Conservation (phyloP, 64 coral and sea anemone genomes). For the Orbicella faveolata region DNA sequence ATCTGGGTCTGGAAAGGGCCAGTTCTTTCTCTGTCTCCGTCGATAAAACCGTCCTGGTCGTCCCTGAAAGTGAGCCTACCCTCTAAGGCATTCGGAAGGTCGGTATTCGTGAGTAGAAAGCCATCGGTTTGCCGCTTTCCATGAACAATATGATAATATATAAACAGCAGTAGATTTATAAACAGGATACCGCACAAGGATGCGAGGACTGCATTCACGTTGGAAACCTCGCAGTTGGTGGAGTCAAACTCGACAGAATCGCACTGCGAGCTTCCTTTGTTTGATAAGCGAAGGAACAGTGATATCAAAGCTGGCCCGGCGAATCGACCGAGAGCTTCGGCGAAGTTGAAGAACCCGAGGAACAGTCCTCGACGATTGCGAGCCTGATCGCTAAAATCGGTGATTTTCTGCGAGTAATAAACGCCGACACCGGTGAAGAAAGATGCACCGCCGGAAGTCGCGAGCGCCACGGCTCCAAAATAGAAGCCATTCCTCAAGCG, state of each 20-base stretch:
- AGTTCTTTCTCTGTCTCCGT: background rate
- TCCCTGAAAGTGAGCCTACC: conserved; percentile 11
- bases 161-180: conserved; percentile 38
- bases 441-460: conserved; percentile 79
- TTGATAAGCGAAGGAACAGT: conserved; percentile 53
- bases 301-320: conserved; percentile 69
- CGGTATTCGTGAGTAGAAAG: conserved; percentile 59
- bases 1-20: conserved; percentile 3
- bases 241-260: conserved; percentile 49
- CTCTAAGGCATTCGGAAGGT: conserved; percentile 42
- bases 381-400: conserved; percentile 88
- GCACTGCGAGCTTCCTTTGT: conserved; percentile 27
- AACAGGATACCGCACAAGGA: conserved; percentile 44
- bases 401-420: conserved; percentile 94
- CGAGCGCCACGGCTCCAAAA: conserved; percentile 56
- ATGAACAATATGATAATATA: conserved; percentile 70
- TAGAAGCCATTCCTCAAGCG: conserved; percentile 52
- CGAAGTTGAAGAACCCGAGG: conserved; percentile 83
- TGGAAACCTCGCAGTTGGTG: conserved; percentile 62
- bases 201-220: conserved; percentile 65
- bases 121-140: conserved; percentile 71
- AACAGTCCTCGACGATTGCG: conserved; percentile 87
- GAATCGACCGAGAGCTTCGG: conserved; percentile 88
- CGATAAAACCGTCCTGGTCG: background rate
- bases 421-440: conserved; percentile 85